Percentiles rank a stretch among this genome's conserved stretches.
Evolutionary conservation across 1,140 invertebrate genomes (phyloP).

Genomic region (Hyles vespertilio): DNA sequence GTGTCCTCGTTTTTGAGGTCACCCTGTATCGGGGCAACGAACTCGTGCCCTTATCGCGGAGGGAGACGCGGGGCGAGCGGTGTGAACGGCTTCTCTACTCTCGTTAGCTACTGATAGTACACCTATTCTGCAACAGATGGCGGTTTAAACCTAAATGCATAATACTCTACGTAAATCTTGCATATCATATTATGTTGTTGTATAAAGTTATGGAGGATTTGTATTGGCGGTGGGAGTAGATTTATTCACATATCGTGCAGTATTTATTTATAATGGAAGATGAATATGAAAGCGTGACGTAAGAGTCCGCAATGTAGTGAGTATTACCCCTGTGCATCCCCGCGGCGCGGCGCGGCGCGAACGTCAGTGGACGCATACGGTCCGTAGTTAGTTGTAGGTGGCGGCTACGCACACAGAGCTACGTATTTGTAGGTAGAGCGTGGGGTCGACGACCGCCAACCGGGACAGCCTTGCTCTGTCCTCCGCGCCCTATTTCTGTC

Average conservation of each 20-base stretch:
- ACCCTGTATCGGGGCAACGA: conserved; percentile 72
- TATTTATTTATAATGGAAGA: conserved; percentile 11
- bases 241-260: too few relatives aligned
- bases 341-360: conserved; percentile 7
- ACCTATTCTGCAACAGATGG: conserved; percentile 60
- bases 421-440: conserved; percentile 49
- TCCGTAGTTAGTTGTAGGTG: conserved; percentile 40
- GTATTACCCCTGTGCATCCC: conserved; percentile 19
- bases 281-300: conserved; percentile 7
- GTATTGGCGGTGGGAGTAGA: too few relatives aligned
- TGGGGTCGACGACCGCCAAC: conserved; percentile 66
- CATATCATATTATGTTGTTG: too few relatives aligned
- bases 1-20: conserved; percentile 76
- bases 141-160: conserved; percentile 20
- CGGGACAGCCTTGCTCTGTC: conserved; percentile 73
- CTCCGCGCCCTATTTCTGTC: conserved; percentile 74
- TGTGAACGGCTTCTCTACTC: conserved; percentile 40
- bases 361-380: conserved; percentile 21
- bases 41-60: conserved; percentile 73
- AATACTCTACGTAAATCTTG: too few relatives aligned
- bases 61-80: conserved; percentile 46
- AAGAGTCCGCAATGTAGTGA: conserved; percentile 15
- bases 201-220: too few relatives aligned
- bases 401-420: conserved; percentile 38
- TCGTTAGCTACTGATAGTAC: conserved; percentile 30